A percentile compares a stretch with the other conserved stretches of the same genome.
These are phyloP conservation scores for Sipha maydis DNA, from an alignment of 2,888 invertebrate genomes.

Conservation along the genomic window DNA sequence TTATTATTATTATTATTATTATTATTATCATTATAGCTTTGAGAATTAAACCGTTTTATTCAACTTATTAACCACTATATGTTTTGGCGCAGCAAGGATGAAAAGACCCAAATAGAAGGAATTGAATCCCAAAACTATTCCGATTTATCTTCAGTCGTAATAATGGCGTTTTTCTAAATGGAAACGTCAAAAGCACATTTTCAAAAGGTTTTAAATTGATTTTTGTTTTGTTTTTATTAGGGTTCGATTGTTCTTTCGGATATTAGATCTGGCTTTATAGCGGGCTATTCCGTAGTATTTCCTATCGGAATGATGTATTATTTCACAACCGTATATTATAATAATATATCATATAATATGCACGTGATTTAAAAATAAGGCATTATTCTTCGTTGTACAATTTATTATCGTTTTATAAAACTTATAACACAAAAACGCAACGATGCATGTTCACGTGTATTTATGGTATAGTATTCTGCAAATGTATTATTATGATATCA, in stretches of 20 bases:
- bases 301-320: not conserved
- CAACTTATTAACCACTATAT: not conserved
- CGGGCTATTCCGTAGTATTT: not conserved
- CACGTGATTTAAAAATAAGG: not conserved
- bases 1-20: too few relatives aligned
- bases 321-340: not conserved
- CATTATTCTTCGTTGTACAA: too few relatives aligned
- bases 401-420: too few relatives aligned
- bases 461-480: too few relatives aligned
- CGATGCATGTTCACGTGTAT: not conserved
- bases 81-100: not conserved
- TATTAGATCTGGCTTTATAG: not conserved
- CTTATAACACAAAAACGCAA: too few relatives aligned
- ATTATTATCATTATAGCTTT: not conserved
- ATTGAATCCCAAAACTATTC: not conserved
- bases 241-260: not conserved
- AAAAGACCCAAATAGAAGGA: not conserved
- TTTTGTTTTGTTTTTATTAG: constrained; percentile 14
- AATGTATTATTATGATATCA: too few relatives aligned
- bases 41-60: not conserved
- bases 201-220: not conserved
- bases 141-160: not conserved
- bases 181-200: not conserved
- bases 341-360: not conserved
- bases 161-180: not conserved